Evolutionary conservation across 2,113 vertebrate genomes (phyloP), one percentile per base, ranked within the genome.

Genomic region (Amblyopsis rosae): DNA sequence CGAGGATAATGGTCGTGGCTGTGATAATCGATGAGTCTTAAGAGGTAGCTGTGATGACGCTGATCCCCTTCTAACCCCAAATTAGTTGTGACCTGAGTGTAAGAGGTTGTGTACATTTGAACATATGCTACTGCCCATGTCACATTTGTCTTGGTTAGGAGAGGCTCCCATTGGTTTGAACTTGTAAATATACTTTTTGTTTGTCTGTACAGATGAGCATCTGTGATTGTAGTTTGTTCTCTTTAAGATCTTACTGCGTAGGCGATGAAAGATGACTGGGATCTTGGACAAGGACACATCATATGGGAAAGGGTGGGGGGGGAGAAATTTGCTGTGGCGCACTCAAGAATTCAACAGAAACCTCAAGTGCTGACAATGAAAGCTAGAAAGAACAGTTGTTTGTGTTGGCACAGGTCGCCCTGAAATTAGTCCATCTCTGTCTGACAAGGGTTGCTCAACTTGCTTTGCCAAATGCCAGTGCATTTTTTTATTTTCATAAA

Each of bases 341-440:
- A 58, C 71, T 88, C 69, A 90, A 87, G 80, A 84, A 74, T 87
- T 82, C 48, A 56, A 84, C 87, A 81, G 55, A 86, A 91, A 93
- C 92, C 94, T 94, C 92, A 90, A 90, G 90, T 92, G 84, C 92
- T 94, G 90, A 85, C 90, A 65, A 70, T 94, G 91, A 94, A 87
- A 92, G 88, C 88, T 88, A 71, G 93, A 93, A 91, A 81, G 88
- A 88, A 84, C 92, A 90, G 92, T 94, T 96, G 92, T 94, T 96
- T 95, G 93, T 92, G 76, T 95, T 96, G 95, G 94, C 94, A 13
- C 87, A 79, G 88, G 76, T 69, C 76, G 84, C 90, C 93, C 90
- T 90, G 69, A 88, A 95, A 93, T 95, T 93, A 94, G 87, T 88
- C 95, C 92, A 94, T 92, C 91, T 88, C 91, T 84, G 65, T 91